These are phyloP conservation scores for Lagodon rhomboides DNA, from an alignment of 2,797 vertebrate genomes.

Conservation along the genomic window DNA sequence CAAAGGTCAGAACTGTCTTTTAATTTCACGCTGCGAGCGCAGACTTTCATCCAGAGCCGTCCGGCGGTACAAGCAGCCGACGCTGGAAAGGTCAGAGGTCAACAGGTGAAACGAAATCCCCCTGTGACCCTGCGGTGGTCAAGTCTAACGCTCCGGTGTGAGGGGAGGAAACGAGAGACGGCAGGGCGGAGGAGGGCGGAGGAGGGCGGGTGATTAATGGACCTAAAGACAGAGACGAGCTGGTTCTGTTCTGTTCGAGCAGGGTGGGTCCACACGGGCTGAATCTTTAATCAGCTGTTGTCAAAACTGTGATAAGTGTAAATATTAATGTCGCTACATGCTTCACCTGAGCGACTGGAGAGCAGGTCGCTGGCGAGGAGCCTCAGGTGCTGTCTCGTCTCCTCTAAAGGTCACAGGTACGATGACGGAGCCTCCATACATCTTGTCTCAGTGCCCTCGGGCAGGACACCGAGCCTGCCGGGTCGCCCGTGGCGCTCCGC, in stretches of 20 bases:
- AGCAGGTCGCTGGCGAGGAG: not conserved
- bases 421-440: not conserved
- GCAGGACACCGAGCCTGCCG: not conserved
- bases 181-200: not conserved
- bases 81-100: constrained; percentile 54
- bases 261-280: not conserved
- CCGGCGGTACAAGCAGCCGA: not conserved
- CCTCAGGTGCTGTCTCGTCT: constrained; percentile 13
- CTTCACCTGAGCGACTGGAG: no score
- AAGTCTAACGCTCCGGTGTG: not conserved
- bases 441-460: constrained; percentile 8
- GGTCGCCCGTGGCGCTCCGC: not conserved
- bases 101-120: constrained; percentile 54
- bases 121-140: constrained; percentile 60
- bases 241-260: no score
- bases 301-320: constrained; percentile 41
- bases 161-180: constrained; percentile 24
- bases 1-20: constrained; percentile 1
- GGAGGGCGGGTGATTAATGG: not conserved
- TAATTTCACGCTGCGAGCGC: not conserved
- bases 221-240: no score
- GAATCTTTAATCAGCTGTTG: constrained; percentile 35
- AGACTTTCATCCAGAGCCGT: not conserved
- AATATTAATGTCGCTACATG: constrained; percentile 51
- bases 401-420: constrained; percentile 6